Evolutionary conservation across 2,113 vertebrate genomes (phyloP).

Genomic region (Lates calcarifer): DNA sequence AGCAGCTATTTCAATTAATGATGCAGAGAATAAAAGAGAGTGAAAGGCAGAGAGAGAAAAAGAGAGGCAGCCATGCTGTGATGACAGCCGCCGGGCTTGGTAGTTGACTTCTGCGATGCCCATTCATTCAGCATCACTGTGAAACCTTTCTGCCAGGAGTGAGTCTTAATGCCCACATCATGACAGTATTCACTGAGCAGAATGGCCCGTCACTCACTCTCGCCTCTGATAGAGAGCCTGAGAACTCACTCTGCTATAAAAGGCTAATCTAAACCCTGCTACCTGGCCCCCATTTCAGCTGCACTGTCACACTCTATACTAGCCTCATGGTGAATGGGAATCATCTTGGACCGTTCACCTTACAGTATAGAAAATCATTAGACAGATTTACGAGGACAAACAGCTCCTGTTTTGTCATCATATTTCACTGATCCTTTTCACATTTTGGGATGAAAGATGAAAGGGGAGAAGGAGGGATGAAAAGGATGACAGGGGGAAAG

Average conservation of each 20-base stretch:
- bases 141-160: slow-evolving; percentile 72
- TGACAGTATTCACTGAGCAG: slow-evolving; percentile 74
- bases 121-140: slow-evolving; percentile 62
- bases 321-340: slow-evolving; percentile 44
- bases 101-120: slow-evolving; percentile 56
- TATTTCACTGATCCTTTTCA: slow-evolving; percentile 71
- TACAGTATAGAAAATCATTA: slow-evolving; percentile 79
- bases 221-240: slow-evolving; percentile 59
- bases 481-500: slow-evolving; percentile 39
- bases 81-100: slow-evolving; percentile 48
- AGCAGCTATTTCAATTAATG: slow-evolving; percentile 58
- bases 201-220: slow-evolving; percentile 74
- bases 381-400: slow-evolving; percentile 77
- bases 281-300: slow-evolving; percentile 41
- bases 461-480: slow-evolving; percentile 27
- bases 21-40: slow-evolving; percentile 27
- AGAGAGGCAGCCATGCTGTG: slow-evolving; percentile 36
- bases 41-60: background rate
- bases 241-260: slow-evolving; percentile 72
- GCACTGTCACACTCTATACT: slow-evolving; percentile 48
- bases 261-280: slow-evolving; percentile 63
- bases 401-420: slow-evolving; percentile 63
- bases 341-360: slow-evolving; percentile 64
- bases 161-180: slow-evolving; percentile 76
- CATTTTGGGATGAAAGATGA: slow-evolving; percentile 57